Percentiles rank a stretch among this genome's conserved stretches.
phyloP scores from a whole-genome alignment of 2,113 vertebrate species.

The Phaethon lepturus region DNA sequence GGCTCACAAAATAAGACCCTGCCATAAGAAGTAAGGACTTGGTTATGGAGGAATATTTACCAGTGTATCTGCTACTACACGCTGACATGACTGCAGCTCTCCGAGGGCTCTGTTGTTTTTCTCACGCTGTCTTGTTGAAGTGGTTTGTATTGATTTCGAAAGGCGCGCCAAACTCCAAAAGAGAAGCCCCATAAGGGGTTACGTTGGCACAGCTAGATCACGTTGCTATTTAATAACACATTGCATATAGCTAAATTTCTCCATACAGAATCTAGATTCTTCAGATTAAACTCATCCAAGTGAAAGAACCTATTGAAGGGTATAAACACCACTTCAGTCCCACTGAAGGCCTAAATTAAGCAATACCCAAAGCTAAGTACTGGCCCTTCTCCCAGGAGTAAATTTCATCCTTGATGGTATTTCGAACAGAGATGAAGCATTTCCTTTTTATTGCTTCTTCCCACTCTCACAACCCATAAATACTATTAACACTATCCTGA shows the following conservation, averaged over 20 bases:
- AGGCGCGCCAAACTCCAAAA: neutral
- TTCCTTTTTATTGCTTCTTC: constrained; percentile 57
- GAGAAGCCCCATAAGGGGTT: neutral
- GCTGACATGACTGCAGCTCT: neutral
- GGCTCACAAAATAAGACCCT: neutral
- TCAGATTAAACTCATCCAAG: neutral
- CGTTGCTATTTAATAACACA: neutral
- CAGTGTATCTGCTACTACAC: neutral
- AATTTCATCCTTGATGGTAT: constrained; percentile 27
- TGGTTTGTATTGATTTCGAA: neutral
- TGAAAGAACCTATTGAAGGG: neutral
- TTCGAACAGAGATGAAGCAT: constrained; percentile 62
- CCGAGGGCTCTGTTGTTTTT: neutral
- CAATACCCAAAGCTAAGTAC: neutral
- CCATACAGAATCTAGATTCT: neutral
- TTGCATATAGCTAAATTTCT: neutral
- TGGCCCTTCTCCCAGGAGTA: constrained; percentile 40
- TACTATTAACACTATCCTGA: constrained; percentile 42
- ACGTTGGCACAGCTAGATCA: neutral
- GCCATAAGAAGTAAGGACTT: neutral
- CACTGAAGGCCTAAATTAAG: neutral
- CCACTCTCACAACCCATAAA: constrained; percentile 58
- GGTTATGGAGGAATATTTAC: neutral
- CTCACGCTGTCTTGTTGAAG: neutral
- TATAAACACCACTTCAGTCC: neutral